phyloP scores from a whole-genome alignment of 2,888 invertebrate genomes.

The Aporophyla nigra region DNA sequence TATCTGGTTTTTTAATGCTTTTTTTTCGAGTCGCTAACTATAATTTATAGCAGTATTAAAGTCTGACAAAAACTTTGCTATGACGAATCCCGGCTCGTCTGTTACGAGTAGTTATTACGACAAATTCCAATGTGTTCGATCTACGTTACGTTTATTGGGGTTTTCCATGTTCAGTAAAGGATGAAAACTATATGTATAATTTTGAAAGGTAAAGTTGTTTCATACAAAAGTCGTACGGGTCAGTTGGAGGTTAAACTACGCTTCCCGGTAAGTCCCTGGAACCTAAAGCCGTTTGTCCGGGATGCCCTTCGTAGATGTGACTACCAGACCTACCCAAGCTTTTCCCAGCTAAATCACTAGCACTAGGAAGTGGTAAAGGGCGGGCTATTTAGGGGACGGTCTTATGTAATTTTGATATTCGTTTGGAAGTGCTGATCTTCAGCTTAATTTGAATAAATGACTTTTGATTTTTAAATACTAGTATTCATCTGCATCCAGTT shows the following conservation, averaged over 20 bases:
- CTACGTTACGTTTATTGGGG: slow-evolving; percentile 10
- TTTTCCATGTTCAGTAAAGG: not conserved
- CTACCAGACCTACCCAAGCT: no score
- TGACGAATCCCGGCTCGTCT: slow-evolving; percentile 2
- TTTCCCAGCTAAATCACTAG: no score
- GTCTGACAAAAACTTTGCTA: slow-evolving; percentile 12
- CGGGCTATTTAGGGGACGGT: no score
- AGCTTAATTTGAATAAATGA: no score
- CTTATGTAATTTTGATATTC: no score
- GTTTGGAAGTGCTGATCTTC: no score
- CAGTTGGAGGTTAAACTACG: not conserved
- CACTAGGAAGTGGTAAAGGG: no score
- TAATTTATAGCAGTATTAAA: not conserved
- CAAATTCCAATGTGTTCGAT: slow-evolving; percentile 14
- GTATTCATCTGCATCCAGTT: not conserved
- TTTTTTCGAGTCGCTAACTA: not conserved
- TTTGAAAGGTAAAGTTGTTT: not conserved
- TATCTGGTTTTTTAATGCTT: not conserved
- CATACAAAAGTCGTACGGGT: not conserved
- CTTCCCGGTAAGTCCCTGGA: not conserved
- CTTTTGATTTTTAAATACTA: not conserved
- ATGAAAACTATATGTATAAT: not conserved
- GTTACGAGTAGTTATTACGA: slow-evolving; percentile 13
- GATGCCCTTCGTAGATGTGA: not conserved
- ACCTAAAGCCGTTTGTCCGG: no score